These are phyloP conservation scores for Tauraco hartlaubi DNA, from an alignment of 2,797 vertebrate genomes.

Conservation along the genomic window DNA sequence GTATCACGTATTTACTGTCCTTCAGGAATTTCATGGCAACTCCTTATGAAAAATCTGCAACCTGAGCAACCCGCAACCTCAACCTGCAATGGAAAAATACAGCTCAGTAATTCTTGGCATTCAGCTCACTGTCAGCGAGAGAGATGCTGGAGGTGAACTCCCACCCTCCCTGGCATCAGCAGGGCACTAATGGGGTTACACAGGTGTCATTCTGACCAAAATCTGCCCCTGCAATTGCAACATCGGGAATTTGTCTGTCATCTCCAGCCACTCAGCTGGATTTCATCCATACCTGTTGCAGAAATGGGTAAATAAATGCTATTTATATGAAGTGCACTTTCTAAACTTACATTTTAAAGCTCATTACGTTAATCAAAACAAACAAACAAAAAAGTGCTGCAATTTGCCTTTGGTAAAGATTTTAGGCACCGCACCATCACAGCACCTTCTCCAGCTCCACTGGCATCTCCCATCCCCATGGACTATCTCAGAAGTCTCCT, in stretches of 20 bases:
- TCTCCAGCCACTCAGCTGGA: not conserved
- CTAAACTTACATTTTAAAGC: not conserved
- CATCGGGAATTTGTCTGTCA: not conserved
- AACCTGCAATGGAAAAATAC: not conserved
- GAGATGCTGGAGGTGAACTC: not conserved
- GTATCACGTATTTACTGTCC: not conserved
- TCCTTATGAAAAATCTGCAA: not conserved
- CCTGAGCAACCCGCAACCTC: not conserved
- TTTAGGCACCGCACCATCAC: not conserved
- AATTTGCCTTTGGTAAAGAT: not conserved
- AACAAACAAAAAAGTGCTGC: too few species aligned
- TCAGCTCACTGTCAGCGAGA: not conserved
- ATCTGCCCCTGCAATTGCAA: not conserved
- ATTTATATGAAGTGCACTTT: fast-evolving
- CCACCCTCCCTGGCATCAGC: not conserved
- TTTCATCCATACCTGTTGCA: not conserved
- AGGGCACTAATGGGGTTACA: not conserved
- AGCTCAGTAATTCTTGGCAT: not conserved
- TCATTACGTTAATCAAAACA: fast-evolving
- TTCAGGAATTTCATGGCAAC: not conserved
- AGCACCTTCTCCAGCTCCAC: not conserved
- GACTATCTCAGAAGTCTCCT: not conserved
- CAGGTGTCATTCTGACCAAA: not conserved
- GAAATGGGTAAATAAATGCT: not conserved
- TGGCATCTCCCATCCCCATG: not conserved